Evolutionary conservation across 2,113 vertebrate genomes (phyloP).

Genomic region (Trematomus loennbergii): DNA sequence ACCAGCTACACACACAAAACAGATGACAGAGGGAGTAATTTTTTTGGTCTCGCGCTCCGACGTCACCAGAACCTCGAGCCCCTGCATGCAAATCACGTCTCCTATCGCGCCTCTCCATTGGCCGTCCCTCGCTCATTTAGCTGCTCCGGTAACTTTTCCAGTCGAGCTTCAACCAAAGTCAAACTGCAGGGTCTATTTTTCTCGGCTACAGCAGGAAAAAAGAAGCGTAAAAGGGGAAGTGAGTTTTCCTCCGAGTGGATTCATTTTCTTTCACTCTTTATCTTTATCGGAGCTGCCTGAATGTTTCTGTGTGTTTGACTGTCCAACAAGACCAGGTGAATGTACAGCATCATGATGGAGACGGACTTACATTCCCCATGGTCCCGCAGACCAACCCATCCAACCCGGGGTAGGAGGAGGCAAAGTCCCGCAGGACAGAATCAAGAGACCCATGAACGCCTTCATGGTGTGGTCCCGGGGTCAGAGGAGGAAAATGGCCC

Average conservation of each 20-base stretch:
- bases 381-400: constrained; percentile 91
- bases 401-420: constrained; percentile 90
- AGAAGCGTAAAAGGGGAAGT: not conserved
- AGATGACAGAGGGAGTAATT: constrained; percentile 66
- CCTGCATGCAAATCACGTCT: constrained; percentile 89
- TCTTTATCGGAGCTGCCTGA: constrained; percentile 64
- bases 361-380: constrained; percentile 95
- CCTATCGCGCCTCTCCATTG: constrained; percentile 87
- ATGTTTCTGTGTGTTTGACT: constrained; percentile 82
- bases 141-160: constrained; percentile 78
- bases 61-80: constrained; percentile 89
- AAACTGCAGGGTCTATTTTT: constrained; percentile 35
- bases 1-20: constrained; percentile 37
- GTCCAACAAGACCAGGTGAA: constrained; percentile 84
- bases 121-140: constrained; percentile 91
- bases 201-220: constrained; percentile 64
- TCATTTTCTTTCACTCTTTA: constrained; percentile 15
- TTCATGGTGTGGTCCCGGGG: constrained; percentile 93
- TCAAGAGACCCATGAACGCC: constrained; percentile 93
- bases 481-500: constrained; percentile 90
- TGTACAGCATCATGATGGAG: constrained; percentile 99
- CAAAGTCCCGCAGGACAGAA: constrained; percentile 92
- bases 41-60: constrained; percentile 83
- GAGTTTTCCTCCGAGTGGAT: constrained; percentile 53
- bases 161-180: constrained; percentile 72